Evolutionary conservation across 2,888 invertebrate species (phyloP).

Genomic region (Argyresthia albistria): DNA sequence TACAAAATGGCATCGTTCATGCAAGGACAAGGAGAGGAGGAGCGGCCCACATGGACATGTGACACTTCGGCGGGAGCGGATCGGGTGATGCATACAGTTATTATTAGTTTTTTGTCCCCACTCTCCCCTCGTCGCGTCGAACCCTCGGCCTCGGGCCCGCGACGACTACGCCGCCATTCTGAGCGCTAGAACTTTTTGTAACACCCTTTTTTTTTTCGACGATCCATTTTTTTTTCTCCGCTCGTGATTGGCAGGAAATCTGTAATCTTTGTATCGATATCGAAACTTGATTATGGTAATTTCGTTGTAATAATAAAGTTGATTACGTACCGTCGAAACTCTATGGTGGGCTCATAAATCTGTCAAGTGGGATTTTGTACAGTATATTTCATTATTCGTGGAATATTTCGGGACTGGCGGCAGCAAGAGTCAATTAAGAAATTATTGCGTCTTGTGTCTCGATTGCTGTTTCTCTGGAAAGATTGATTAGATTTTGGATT

Average conservation of each 20-base stretch:
- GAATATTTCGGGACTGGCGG: background rate
- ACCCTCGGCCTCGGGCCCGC: conserved; percentile 20
- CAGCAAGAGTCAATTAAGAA: conserved; percentile 3
- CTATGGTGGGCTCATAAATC: conserved; percentile 5
- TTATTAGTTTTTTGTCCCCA: conserved; percentile 70
- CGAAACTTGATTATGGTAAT: conserved; percentile 5
- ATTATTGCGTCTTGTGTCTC: background rate
- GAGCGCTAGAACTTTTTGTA: conserved; percentile 53
- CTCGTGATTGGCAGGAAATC: conserved; percentile 14
- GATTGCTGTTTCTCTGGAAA: no score
- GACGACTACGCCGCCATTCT: conserved; percentile 55
- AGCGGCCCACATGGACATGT: conserved; percentile 21
- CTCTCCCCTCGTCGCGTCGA: conserved; percentile 38
- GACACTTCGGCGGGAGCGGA: conserved; percentile 33
- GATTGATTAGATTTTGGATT: no score
- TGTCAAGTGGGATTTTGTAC: conserved; percentile 2
- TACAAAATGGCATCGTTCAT: conserved; percentile 5
- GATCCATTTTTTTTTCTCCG: conserved; percentile 29
- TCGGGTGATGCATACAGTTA: conserved; percentile 58
- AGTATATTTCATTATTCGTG: conserved; percentile 1
- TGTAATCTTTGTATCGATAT: conserved; percentile 5
- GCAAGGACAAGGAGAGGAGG: conserved; percentile 1
- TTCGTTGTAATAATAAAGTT: conserved; percentile 2
- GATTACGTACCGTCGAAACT: background rate
- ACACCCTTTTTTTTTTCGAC: conserved; percentile 30